Evolutionary conservation across 1,140 invertebrate species (phyloP), one percentile per base, ranked within the genome.

Genomic region (Sitophilus oryzae): DNA sequence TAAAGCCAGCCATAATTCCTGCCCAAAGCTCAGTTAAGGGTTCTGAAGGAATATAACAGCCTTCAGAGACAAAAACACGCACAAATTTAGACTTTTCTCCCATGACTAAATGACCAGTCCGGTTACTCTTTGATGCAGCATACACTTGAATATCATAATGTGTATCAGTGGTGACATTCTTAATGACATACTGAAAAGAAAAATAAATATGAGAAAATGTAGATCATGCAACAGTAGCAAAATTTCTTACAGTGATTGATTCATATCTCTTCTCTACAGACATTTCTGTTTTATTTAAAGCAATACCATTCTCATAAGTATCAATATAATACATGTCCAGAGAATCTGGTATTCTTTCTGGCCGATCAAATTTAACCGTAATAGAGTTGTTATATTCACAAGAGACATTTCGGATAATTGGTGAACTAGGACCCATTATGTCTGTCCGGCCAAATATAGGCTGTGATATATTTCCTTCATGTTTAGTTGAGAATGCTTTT

Each of bases 391-490:
- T 57, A 19, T 45, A 57, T 60, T 89, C 82, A 69, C 91, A 94
- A 9, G 87, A 89, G 14, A 92, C 71, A 71, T 93, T 92, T 14
- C 88, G 71, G 65, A 93, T 85, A 54, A 78, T 71, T 0, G 91
- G 91, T 2, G 88, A 76, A 58, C 81, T 84, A 5, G 91, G 91
- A 2, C 86, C 87, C 41, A 77, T 77, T 23, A 93, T 85, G 73
- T 94, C 91, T 1, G 90, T 93, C 48, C 79, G 77, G 21, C 86
- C 82, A 43, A 79, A 77, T 40, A 92, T 78, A 2, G 80, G 73
- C 58, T 85, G 81, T 6, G 89, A 91, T 19, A 80, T 74, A 60
- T 85, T 81, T 34, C 86, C 85, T 70, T 88, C 85, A 70, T 86
- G 77, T 66, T 82, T 83, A 65, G 74, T 76, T 6, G 85, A 87